phyloP scores from a whole-genome alignment of 1,140 invertebrate species.

The Stegodyphus mimosarum region DNA sequence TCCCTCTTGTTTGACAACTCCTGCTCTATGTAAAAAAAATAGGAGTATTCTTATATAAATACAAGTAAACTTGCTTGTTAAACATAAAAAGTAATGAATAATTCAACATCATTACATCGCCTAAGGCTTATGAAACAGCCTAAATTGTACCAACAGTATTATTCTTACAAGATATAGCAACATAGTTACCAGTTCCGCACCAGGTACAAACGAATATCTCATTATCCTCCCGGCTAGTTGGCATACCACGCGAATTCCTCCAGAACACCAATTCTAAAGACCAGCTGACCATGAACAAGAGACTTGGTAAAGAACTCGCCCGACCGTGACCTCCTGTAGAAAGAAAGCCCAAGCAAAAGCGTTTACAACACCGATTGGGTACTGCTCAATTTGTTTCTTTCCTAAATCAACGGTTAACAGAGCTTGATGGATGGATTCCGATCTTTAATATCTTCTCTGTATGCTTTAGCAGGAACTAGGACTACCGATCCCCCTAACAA shows the following conservation, averaged over 20 bases:
- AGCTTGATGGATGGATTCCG: constrained; percentile 23
- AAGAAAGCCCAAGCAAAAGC: too few species aligned
- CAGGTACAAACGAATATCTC: constrained; percentile 12
- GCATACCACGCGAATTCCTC: neutral
- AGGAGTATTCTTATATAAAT: too few species aligned
- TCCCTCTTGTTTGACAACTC: too few species aligned
- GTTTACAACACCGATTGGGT: constrained; percentile 8
- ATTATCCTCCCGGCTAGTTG: constrained; percentile 16
- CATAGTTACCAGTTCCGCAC: constrained; percentile 14
- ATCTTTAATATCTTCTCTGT: constrained; percentile 7
- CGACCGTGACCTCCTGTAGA: constrained; percentile 3
- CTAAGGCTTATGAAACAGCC: too few species aligned
- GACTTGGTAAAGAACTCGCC: constrained; percentile 8
- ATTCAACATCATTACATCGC: too few species aligned
- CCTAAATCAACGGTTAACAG: constrained; percentile 11
- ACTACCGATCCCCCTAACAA: too few species aligned
- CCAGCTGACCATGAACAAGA: constrained; percentile 37
- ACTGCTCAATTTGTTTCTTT: constrained; percentile 43
- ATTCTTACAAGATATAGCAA: too few species aligned
- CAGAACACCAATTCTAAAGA: constrained; percentile 21
- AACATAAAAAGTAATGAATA: too few species aligned
- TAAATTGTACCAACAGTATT: too few species aligned
- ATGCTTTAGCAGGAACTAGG: neutral
- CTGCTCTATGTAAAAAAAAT: too few species aligned
- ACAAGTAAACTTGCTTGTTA: too few species aligned